phyloP scores from a whole-genome alignment of 2,888 invertebrate genomes.

The Scaptomyza flava region DNA sequence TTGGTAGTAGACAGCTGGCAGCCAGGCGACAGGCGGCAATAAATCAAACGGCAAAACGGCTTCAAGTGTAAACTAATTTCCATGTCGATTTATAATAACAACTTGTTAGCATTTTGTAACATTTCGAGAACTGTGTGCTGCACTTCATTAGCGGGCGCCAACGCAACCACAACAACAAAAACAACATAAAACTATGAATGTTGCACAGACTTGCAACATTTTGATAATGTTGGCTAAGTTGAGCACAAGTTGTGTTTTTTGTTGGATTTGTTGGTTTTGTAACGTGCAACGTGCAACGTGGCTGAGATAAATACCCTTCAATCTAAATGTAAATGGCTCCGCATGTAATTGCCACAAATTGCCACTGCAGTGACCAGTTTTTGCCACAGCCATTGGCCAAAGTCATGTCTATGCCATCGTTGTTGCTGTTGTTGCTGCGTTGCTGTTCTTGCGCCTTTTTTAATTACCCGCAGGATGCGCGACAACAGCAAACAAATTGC shows the following conservation, averaged over 20 bases:
- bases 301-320: constrained; percentile 80
- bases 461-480: constrained; percentile 81
- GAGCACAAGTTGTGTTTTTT: constrained; percentile 18
- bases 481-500: constrained; percentile 81
- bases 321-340: constrained; percentile 82
- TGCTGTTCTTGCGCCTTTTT: constrained; percentile 80
- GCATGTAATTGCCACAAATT: constrained; percentile 82
- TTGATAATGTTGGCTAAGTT: constrained; percentile 57
- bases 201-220: constrained; percentile 32
- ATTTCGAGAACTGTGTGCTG: constrained; percentile 54
- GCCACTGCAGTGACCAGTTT: constrained; percentile 81
- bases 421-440: constrained; percentile 43
- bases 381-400: constrained; percentile 71
- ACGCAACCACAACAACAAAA: constrained; percentile 45
- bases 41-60: constrained; percentile 77
- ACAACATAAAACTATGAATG: constrained; percentile 1
- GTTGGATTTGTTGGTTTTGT: constrained; percentile 13
- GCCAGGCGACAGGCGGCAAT: constrained; percentile 79
- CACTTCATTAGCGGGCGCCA: constrained; percentile 75
- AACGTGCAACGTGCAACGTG: constrained; percentile 48
- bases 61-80: constrained; percentile 83
- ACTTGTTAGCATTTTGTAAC: constrained; percentile 77
- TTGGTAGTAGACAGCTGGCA: constrained; percentile 78
- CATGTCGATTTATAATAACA: constrained; percentile 83
- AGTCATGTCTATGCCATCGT: constrained; percentile 64